A percentile compares a stretch with the other conserved stretches of the same genome.
Evolutionary conservation across 2,113 vertebrate species (phyloP).

Genomic region (Benitochromis conjunctus): DNA sequence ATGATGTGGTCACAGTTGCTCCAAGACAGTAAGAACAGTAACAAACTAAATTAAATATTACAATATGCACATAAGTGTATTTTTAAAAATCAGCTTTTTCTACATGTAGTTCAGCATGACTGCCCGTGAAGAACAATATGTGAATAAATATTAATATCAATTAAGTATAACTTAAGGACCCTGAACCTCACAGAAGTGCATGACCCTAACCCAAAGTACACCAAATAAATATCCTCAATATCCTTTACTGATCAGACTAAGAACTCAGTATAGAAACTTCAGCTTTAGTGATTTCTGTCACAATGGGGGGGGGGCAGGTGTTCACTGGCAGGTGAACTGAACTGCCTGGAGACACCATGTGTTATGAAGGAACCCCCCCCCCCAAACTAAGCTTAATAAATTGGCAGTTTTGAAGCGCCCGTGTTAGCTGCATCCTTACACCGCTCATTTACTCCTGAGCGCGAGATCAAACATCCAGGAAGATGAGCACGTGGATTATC

Average conservation of each 20-base stretch:
- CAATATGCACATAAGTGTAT: not conserved
- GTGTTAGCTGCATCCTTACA: not conserved
- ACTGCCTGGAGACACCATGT: slow-evolving; percentile 20
- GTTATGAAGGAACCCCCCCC: not conserved
- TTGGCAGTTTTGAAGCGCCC: slow-evolving; percentile 10
- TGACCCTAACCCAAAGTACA: not conserved
- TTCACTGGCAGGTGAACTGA: not conserved
- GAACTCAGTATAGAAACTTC: not conserved
- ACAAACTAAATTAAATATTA: not conserved
- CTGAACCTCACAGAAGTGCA: not conserved
- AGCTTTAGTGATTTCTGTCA: not conserved
- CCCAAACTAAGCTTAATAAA: not conserved
- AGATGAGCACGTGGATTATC: slow-evolving; percentile 52
- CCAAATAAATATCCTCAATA: not conserved
- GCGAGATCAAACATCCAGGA: slow-evolving; percentile 47
- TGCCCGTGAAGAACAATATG: not conserved
- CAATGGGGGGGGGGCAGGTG: not conserved
- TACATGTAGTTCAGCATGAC: accelerated
- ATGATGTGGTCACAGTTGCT: not conserved
- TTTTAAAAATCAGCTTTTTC: not conserved
- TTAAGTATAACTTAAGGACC: not conserved
- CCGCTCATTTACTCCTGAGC: slow-evolving; percentile 20
- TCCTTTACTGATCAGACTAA: not conserved
- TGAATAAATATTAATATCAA: not conserved
- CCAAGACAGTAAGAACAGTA: not conserved